Evolutionary conservation across 2,113 vertebrate genomes (phyloP), one percentile per base, ranked within the genome.

Genomic region (Montifringilla adamsi): DNA sequence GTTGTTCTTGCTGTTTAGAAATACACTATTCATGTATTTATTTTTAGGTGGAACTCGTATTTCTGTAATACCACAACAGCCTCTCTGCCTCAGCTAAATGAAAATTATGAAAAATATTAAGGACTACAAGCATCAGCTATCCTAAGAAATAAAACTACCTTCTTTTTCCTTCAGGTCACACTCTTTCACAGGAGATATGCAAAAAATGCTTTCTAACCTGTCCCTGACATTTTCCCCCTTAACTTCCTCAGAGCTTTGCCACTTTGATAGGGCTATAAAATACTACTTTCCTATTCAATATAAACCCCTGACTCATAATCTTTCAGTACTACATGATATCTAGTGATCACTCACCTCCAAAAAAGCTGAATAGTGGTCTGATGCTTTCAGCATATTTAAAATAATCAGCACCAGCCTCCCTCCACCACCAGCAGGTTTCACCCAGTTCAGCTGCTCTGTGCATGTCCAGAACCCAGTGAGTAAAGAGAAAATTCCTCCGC

Each of bases 11-110:
- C 41, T 77, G 37, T 69, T 87, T 52, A 84, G 69, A 87, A 94
- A 60, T 22, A 78, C 7, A 28, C 18, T 74, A 58, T 15, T 49
- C 18, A 55, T 59, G 10, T 24, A n/a, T 55, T 84, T 92, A 77
- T 80, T 93, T 94, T 87, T 87, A 89, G 50, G 77, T 78, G 58
- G 52, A 93, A 67, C n/a, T n/a, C n/a, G n/a, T n/a, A 41, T 41
- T 41, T 41, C 39, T 41, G 39, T 41, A 41, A 55, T n/a, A 86
- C 37, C 17, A 37, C 46, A 81, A 66, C 2, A 3, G 35, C 5
- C n/a, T 28, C 59, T 60, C 55, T 66, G 44, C 9, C 20, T 7
- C 52, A 70, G 22, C 46, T 66, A 83, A 64, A 83, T 37, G 27
- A 62, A 89, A 81, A 84, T 17, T 10, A 89, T 24, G 64, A 67